Percentiles rank a stretch among this genome's conserved stretches.
phyloP scores from a whole-genome alignment of 2,113 vertebrate species.

The Larimichthys polyactis region DNA sequence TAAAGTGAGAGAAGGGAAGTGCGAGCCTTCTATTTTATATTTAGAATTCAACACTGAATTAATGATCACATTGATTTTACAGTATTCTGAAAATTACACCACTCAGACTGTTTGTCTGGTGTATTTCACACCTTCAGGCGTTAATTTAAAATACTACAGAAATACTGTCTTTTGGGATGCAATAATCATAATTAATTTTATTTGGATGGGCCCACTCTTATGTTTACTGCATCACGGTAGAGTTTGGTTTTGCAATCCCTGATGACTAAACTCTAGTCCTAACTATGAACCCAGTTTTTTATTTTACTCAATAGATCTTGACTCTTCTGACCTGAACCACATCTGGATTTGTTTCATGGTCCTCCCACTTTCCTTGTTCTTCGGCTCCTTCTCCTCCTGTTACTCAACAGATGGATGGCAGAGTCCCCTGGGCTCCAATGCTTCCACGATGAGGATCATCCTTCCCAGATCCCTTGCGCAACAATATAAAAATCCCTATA shows the following conservation, averaged over 20 bases:
- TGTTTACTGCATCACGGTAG: not conserved
- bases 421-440: not conserved
- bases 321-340: not conserved
- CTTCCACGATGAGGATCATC: not conserved
- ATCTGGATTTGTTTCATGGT: not conserved
- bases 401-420: not conserved
- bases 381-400: not conserved
- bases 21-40: not conserved
- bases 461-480: not conserved
- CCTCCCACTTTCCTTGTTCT: not conserved
- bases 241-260: not conserved
- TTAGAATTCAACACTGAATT: not conserved
- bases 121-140: not conserved
- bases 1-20: not conserved
- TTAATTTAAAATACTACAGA: not conserved
- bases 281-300: not conserved
- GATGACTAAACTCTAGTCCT: not conserved
- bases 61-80: not conserved
- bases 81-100: not conserved
- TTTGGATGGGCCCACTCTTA: not conserved
- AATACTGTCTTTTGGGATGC: not conserved
- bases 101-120: not conserved
- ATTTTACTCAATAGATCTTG: not conserved
- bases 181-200: not conserved
- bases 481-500: not conserved